phyloP scores from a whole-genome alignment of 2,113 vertebrate species.

The Oreochromis aureus region DNA sequence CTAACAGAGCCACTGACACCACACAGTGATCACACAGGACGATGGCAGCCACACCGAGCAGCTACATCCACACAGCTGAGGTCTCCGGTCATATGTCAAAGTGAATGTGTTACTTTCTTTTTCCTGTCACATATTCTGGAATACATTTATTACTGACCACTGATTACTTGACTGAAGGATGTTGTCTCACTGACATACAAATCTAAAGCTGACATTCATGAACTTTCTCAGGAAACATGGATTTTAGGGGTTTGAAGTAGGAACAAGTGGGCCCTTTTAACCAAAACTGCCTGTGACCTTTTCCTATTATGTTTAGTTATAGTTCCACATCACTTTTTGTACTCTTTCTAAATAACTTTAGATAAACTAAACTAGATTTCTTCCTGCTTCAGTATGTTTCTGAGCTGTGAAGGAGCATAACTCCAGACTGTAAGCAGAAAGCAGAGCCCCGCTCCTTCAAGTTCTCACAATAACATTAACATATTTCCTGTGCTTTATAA shows the following conservation, averaged over 20 bases:
- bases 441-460: neutral
- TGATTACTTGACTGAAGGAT: neutral
- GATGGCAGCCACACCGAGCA: neutral
- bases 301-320: neutral
- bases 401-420: neutral
- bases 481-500: neutral
- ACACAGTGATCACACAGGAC: neutral
- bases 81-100: neutral
- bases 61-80: neutral
- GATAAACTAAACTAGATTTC: neutral
- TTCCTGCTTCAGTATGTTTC: neutral
- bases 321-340: neutral
- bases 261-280: neutral
- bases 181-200: neutral
- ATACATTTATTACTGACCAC: neutral
- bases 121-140: neutral
- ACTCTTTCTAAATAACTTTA: neutral
- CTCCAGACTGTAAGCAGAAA: neutral
- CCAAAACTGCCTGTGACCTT: neutral
- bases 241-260: neutral
- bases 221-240: neutral
- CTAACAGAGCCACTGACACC: neutral
- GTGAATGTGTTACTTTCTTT: neutral
- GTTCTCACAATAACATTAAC: neutral
- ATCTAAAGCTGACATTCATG: neutral